Evolutionary conservation across 2,113 vertebrate species (phyloP).

Genomic region (Sinocyclocheilus maitianheensis): DNA sequence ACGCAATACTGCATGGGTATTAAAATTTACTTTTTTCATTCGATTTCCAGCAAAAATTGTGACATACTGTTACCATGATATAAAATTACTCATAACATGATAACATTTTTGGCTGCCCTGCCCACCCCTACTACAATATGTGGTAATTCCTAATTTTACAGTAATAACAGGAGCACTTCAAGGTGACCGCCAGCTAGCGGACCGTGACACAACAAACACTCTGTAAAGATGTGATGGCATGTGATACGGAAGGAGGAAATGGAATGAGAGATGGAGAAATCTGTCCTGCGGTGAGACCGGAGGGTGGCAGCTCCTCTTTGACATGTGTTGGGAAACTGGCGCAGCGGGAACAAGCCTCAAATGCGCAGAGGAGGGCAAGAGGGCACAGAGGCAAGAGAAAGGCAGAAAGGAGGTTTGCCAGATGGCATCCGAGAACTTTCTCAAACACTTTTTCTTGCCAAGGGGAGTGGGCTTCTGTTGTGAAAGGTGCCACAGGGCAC

Average conservation of each 20-base stretch:
- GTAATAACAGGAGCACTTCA: constrained; percentile 4
- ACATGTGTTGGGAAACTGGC: constrained; percentile 55
- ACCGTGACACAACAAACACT: not conserved
- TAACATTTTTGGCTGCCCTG: not conserved
- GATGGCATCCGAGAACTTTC: constrained; percentile 57
- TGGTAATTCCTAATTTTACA: constrained; percentile 14
- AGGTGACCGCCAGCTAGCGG: not conserved
- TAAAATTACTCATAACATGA: not conserved
- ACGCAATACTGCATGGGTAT: not conserved
- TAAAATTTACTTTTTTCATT: not conserved
- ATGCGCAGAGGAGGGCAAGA: constrained; percentile 11
- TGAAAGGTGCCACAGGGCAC: constrained; percentile 43
- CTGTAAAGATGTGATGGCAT: not conserved
- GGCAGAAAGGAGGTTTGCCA: constrained; percentile 45
- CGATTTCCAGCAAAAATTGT: not conserved
- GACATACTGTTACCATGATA: not conserved
- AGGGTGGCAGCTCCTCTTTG: constrained; percentile 46
- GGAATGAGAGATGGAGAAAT: constrained; percentile 20
- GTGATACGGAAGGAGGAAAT: constrained; percentile 19
- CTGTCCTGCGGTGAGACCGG: constrained; percentile 28
- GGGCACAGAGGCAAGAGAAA: constrained; percentile 21
- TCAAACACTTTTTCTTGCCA: constrained; percentile 54
- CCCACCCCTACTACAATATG: not conserved
- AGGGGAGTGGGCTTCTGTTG: constrained; percentile 48
- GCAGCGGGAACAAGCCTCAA: constrained; percentile 36